phyloP scores from a whole-genome alignment of 2,113 vertebrate species.

The Ascaphus truei region DNA sequence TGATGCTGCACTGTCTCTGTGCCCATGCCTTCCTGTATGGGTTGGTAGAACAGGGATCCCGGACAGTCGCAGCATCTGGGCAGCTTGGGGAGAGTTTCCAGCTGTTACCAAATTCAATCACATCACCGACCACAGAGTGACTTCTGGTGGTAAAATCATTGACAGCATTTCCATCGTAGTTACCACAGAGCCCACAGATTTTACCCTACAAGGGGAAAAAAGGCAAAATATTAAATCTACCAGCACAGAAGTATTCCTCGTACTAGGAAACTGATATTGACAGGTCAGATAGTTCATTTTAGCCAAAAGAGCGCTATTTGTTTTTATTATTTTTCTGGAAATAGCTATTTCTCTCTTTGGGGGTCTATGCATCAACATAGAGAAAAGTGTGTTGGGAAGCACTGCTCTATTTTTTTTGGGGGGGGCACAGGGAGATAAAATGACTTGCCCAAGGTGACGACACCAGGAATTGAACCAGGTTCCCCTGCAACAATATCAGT shows the following conservation, averaged over 20 bases:
- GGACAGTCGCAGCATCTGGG: constrained; percentile 49
- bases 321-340: too few relatives aligned
- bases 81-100: constrained; percentile 70
- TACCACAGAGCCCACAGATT: constrained; percentile 72
- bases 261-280: not conserved
- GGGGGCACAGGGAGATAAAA: too few relatives aligned
- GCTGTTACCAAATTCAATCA: constrained; percentile 70
- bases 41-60: constrained; percentile 61
- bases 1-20: constrained; percentile 68
- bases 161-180: constrained; percentile 61
- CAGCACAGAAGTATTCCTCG: not conserved
- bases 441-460: too few relatives aligned
- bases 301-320: too few relatives aligned
- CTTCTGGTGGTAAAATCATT: constrained; percentile 73
- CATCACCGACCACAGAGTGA: constrained; percentile 59
- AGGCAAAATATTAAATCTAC: not conserved
- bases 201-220: constrained; percentile 49
- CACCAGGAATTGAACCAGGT: too few relatives aligned
- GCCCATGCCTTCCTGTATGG: constrained; percentile 67
- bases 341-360: too few relatives aligned
- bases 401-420: too few relatives aligned
- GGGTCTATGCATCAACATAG: too few relatives aligned
- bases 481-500: too few relatives aligned
- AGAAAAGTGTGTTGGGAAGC: too few relatives aligned
- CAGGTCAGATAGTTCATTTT: not conserved